Evolutionary conservation across 1,140 invertebrate genomes (phyloP).

Genomic region (Meteorus sp.): DNA sequence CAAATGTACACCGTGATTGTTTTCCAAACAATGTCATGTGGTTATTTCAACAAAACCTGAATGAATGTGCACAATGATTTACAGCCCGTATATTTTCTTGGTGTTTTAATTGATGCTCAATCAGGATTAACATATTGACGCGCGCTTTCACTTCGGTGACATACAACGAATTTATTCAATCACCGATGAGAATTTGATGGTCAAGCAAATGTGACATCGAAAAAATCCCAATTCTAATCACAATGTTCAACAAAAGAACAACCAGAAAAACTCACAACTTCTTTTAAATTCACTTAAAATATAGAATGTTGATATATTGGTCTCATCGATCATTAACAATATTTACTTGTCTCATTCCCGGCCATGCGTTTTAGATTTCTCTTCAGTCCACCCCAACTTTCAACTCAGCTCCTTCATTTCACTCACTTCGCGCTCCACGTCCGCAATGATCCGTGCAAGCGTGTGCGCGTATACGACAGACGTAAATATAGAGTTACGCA

Average conservation of each 20-base stretch:
- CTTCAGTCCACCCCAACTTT: background rate
- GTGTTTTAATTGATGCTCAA: too few relatives aligned
- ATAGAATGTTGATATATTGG: too few relatives aligned
- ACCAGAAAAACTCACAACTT: too few relatives aligned
- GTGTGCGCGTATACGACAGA: slow-evolving; percentile 24
- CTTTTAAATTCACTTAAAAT: too few relatives aligned
- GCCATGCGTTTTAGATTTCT: background rate
- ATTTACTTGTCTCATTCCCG: background rate
- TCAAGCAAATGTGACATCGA: too few relatives aligned
- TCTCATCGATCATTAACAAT: too few relatives aligned
- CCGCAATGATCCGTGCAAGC: slow-evolving; percentile 23
- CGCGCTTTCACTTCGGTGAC: background rate
- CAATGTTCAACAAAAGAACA: too few relatives aligned
- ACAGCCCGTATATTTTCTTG: too few relatives aligned
- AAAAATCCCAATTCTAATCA: too few relatives aligned
- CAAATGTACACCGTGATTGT: slow-evolving; percentile 15
- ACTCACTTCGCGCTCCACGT: too few relatives aligned
- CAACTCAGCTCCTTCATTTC: background rate
- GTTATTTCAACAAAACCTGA: too few relatives aligned
- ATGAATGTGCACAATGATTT: too few relatives aligned
- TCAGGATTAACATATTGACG: background rate
- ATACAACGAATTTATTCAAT: background rate
- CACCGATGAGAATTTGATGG: background rate
- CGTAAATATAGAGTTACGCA: slow-evolving; percentile 46
- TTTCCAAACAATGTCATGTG: slow-evolving; percentile 15